A percentile compares a stretch with the other conserved stretches of the same genome.
Conservation (phyloP, 92 coral and sea anemone species). For the Galaxea fascicularis region DNA sequence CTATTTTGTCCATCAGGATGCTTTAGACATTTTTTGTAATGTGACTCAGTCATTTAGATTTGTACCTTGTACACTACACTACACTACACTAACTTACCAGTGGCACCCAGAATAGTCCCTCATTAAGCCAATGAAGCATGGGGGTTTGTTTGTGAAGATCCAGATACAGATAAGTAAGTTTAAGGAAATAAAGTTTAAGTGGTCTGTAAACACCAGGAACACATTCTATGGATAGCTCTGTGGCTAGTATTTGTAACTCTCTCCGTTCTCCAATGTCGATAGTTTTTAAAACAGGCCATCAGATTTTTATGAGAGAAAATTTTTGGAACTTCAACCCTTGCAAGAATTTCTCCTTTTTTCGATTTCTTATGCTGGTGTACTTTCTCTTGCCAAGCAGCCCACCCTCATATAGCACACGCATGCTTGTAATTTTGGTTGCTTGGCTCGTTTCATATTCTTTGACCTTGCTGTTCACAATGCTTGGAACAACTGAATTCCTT, state of each 20-base stretch:
- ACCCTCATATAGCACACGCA: not conserved
- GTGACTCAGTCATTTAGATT: not conserved
- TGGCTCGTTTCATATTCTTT: not conserved
- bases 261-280: conserved; percentile 59
- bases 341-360: conserved; percentile 44
- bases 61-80: conserved; percentile 15
- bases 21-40: too few relatives aligned
- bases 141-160: conserved; percentile 40
- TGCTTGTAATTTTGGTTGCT: not conserved
- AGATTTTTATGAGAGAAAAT: conserved; percentile 59
- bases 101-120: conserved; percentile 55
- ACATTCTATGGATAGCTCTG: conserved; percentile 43
- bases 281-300: conserved; percentile 46
- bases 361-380: not conserved
- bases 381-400: not conserved
- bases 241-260: conserved; percentile 56
- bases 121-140: conserved; percentile 67
- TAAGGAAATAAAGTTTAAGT: conserved; percentile 51
- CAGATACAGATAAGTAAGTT: conserved; percentile 68
- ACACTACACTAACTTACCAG: conserved; percentile 45
- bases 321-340: conserved; percentile 65
- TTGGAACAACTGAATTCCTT: too few relatives aligned
- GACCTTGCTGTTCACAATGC: not conserved
- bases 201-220: conserved; percentile 78
- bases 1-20: too few relatives aligned